Conservation (phyloP, 2,888 invertebrate genomes). For the Petrolisthes cinctipes region DNA sequence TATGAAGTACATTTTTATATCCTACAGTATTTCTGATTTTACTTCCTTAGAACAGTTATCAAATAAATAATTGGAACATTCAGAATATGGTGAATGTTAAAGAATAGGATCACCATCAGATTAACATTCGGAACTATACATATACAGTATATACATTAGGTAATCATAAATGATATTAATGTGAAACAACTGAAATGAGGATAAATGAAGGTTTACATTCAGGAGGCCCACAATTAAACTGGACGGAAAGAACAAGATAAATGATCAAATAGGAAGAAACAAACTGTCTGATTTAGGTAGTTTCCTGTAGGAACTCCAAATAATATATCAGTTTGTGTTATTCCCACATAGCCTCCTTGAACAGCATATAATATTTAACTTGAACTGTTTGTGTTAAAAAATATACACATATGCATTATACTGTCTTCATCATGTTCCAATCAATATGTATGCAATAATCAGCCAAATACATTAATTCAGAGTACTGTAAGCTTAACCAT, state of each 20-base stretch:
- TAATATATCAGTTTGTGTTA: no score
- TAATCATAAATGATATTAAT: not conserved
- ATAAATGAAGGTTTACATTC: not conserved
- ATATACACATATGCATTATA: no score
- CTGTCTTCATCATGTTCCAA: no score
- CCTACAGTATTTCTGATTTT: not conserved
- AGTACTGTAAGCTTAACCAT: no score
- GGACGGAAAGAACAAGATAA: slow-evolving; percentile 55
- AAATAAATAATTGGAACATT: not conserved
- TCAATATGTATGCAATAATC: no score
- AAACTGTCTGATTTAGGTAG: slow-evolving; percentile 13
- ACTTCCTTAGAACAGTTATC: slow-evolving; percentile 8
- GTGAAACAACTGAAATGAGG: not conserved
- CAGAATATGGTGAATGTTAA: slow-evolving; percentile 13
- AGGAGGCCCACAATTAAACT: slow-evolving; percentile 23
- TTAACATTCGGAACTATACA: slow-evolving; percentile 31
- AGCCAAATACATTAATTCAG: no score
- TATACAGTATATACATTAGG: slow-evolving; percentile 37
- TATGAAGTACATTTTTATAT: slow-evolving; percentile 1
- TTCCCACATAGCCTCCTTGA: no score
- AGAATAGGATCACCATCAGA: slow-evolving; percentile 10
- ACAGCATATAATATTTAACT: no score
- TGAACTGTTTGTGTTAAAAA: no score
- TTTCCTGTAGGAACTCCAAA: not conserved
- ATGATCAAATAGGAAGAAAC: slow-evolving; percentile 28